phyloP scores from a whole-genome alignment of 2,113 vertebrate species.

The Limnothrissa miodon region DNA sequence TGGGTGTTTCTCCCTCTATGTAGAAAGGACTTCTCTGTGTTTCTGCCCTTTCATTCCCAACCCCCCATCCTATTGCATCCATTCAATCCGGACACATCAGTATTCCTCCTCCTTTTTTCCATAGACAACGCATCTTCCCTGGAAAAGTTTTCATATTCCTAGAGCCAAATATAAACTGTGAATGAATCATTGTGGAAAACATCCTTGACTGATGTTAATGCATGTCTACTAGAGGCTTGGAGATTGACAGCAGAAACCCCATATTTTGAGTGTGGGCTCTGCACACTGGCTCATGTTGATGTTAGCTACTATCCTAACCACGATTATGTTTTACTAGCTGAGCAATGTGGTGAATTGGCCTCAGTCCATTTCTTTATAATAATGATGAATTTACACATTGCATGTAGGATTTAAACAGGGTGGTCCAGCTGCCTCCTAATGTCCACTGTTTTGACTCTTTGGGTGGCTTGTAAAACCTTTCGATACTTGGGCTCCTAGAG shows the following conservation, averaged over 20 bases:
- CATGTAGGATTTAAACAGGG: not conserved
- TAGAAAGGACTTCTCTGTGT: not conserved
- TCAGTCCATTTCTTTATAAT: not conserved
- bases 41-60: too few relatives aligned
- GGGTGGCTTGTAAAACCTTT: not conserved
- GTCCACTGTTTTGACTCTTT: not conserved
- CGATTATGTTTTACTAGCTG: not conserved
- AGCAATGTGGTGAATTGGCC: not conserved
- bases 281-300: not conserved
- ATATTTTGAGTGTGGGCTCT: not conserved
- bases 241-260: slow-evolving; percentile 7
- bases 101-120: not conserved
- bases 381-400: not conserved
- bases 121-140: not conserved
- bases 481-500: not conserved
- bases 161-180: slow-evolving; percentile 14
- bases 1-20: not conserved
- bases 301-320: slow-evolving; percentile 14
- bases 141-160: slow-evolving; percentile 12
- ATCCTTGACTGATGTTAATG: not conserved
- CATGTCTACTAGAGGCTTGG: not conserved
- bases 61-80: not conserved
- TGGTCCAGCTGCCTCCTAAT: not conserved
- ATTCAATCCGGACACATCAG: not conserved
- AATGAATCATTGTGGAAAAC: slow-evolving; percentile 1